Evolutionary conservation across 2,797 vertebrate genomes (phyloP), one percentile per base, ranked within the genome.

Genomic region (Sciurus vulgaris): DNA sequence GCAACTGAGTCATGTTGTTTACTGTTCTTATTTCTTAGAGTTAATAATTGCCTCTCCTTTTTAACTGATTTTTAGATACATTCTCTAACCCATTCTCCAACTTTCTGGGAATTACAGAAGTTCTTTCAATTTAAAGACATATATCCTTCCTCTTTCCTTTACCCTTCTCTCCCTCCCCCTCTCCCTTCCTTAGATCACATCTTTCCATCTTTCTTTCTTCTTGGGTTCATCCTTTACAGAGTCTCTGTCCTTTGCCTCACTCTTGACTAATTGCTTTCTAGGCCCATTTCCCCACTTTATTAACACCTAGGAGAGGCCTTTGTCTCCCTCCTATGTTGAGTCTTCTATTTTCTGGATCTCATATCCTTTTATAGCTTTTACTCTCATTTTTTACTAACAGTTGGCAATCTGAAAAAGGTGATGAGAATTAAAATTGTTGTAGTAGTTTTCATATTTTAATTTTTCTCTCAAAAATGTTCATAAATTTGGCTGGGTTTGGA

Each of bases 111-210:
- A 86, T 38, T 44, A 26, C 38, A 87, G 83, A 69, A 49, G 6
- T 88, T 30, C 6, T 88, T 88, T 82, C 41, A 83, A 15, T 47
- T 83, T 74, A 74, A 44, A 41, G 15, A 74, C 47, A 65, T 70
- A 41, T n/a, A 47, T 59, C 20, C 8, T 95, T 13, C 18, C 6
- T 61, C 15, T 22, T 35, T 73, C 35, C 9, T 51, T 33, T 35
- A 13, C 0, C 1, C 0, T 9, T 85, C 28, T 3, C 10, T 18
- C 26, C 5, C 3, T 10, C 1, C 0, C 12, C 78, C 28, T 3
- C 10, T 18, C 18, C 5, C 3, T 10, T 11, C 3, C 17, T 78
- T 54, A 17, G 18, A 17, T 54, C 51, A 54, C 51, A 54, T 20
- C 17, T 54, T 54, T 54, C 18, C 18, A 20, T 54, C 49, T 30